phyloP scores from a whole-genome alignment of 2,113 vertebrate genomes.

The Kryptolebias marmoratus region DNA sequence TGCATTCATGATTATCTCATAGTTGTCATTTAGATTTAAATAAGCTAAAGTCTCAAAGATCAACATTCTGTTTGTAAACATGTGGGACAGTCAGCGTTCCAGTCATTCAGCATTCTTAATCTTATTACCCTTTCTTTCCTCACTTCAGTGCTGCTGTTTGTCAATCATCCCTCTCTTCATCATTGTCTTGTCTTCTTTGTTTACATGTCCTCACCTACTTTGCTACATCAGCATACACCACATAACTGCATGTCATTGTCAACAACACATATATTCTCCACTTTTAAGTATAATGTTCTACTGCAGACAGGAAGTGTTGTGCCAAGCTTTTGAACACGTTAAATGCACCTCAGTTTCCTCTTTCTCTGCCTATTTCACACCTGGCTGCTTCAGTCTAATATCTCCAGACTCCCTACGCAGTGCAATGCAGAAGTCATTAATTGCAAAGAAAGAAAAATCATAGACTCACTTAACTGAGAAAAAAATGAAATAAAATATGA shows the following conservation, averaged over 20 bases:
- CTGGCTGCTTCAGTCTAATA: slow-evolving; percentile 60
- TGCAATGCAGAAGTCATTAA: slow-evolving; percentile 61
- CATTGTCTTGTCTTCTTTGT: slow-evolving; percentile 18
- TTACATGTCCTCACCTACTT: slow-evolving; percentile 27
- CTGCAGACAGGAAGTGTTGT: slow-evolving; percentile 46
- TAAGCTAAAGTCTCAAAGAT: background rate
- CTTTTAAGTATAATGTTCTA: slow-evolving; percentile 54
- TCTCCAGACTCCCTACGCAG: slow-evolving; percentile 41
- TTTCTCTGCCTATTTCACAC: slow-evolving; percentile 68
- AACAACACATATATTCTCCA: slow-evolving; percentile 35
- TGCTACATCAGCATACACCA: slow-evolving; percentile 23
- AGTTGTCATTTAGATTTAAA: slow-evolving; percentile 1
- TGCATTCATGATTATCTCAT: background rate
- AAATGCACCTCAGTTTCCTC: slow-evolving; percentile 31
- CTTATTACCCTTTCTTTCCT: background rate
- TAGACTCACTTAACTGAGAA: slow-evolving; percentile 43
- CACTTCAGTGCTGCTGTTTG: background rate
- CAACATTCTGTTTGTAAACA: slow-evolving; percentile 1
- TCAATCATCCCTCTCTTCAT: slow-evolving; percentile 9
- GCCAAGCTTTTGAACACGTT: slow-evolving; percentile 47
- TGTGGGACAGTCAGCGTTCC: slow-evolving; percentile 1
- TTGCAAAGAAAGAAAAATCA: slow-evolving; percentile 63
- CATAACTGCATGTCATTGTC: slow-evolving; percentile 37
- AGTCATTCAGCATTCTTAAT: slow-evolving; percentile 11
- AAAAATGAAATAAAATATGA: background rate